These are phyloP conservation scores for Crioceris asparagi DNA, from an alignment of 2,888 invertebrate species.

Conservation along the genomic window DNA sequence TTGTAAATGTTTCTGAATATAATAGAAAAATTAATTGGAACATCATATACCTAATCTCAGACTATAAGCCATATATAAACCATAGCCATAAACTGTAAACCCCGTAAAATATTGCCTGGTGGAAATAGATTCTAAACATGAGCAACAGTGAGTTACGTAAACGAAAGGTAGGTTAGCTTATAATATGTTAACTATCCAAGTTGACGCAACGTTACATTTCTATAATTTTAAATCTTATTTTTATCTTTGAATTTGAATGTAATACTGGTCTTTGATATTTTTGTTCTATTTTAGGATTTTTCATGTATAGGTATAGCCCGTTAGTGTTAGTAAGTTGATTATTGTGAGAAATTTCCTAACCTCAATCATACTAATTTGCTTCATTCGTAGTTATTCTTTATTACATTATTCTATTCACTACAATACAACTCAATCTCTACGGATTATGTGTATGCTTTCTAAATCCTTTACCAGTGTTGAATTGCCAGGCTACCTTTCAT, in stretches of 20 bases:
- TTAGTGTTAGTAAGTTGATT: slow-evolving; percentile 8
- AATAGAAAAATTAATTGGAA: too few relatives aligned
- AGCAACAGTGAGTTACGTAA: slow-evolving; percentile 25
- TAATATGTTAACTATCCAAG: slow-evolving; percentile 6
- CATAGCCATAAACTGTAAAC: too few relatives aligned
- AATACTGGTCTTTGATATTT: slow-evolving; percentile 3
- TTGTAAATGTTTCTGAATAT: too few relatives aligned
- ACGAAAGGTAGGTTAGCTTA: slow-evolving; percentile 24
- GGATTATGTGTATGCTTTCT: too few relatives aligned
- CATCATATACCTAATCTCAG: too few relatives aligned
- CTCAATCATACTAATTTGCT: slow-evolving; percentile 1
- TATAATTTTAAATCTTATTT: slow-evolving; percentile 4
- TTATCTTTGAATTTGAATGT: slow-evolving; percentile 4
- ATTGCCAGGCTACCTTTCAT: too few relatives aligned
- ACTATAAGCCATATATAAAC: too few relatives aligned
- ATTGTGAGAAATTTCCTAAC: slow-evolving; percentile 1
- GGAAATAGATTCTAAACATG: too few relatives aligned
- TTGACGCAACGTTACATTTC: slow-evolving; percentile 4
- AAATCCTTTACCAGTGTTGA: too few relatives aligned
- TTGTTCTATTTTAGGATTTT: neutral
- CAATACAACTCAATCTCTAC: too few relatives aligned
- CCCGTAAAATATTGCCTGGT: too few relatives aligned
- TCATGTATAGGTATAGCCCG: neutral
- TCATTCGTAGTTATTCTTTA: slow-evolving; percentile 1
- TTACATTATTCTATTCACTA: too few relatives aligned